phyloP scores from a whole-genome alignment of 2,797 vertebrate genomes.

The Amazona ochrocephala region DNA sequence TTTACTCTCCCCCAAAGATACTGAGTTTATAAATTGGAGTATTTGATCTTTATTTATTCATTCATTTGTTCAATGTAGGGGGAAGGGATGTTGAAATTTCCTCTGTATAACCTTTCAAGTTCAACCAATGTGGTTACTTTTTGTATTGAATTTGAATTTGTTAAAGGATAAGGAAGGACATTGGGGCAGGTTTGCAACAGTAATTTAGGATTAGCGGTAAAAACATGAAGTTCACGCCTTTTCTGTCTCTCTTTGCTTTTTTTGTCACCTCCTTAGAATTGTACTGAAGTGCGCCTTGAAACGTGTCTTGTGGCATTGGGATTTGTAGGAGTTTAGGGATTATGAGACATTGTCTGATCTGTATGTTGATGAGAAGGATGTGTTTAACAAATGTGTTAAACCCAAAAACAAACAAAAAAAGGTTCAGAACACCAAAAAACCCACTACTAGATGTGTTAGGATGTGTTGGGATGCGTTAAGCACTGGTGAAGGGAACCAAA shows the following conservation, averaged over 20 bases:
- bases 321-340: neutral
- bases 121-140: neutral
- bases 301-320: neutral
- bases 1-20: neutral
- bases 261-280: neutral
- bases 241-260: neutral
- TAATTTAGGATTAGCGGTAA: neutral
- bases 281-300: neutral
- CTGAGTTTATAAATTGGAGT: neutral
- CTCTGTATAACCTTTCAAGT: neutral
- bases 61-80: neutral
- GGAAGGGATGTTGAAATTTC: neutral
- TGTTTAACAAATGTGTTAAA: neutral
- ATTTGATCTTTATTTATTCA: neutral
- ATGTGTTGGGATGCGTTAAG: neutral
- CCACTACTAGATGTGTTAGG: neutral
- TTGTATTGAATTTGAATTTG: neutral
- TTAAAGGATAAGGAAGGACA: neutral
- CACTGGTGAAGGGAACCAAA: neutral
- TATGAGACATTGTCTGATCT: neutral
- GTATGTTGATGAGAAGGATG: neutral
- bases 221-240: neutral
- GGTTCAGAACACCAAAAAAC: accelerated
- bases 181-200: neutral
- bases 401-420: neutral